phyloP scores from a whole-genome alignment of 2,113 vertebrate genomes.

The Pongo abelii region DNA sequence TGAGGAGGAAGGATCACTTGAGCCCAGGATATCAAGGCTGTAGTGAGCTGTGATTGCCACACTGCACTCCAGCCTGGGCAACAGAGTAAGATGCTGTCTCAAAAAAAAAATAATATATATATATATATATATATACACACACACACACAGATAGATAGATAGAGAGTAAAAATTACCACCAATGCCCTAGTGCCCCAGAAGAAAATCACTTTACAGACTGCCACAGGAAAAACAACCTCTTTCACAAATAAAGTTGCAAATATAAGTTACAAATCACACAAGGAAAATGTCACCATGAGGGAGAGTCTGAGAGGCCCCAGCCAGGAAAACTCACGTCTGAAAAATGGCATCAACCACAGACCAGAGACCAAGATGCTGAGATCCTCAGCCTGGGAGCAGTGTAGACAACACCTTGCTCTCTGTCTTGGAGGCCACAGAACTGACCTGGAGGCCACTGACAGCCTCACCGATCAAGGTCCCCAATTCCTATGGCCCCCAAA shows the following conservation, averaged over 20 bases:
- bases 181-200: rapidly evolving
- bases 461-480: too few relatives aligned
- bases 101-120: too few relatives aligned
- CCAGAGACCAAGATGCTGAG: neutral
- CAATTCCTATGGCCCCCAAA: neutral
- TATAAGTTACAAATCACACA: neutral
- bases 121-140: too few relatives aligned
- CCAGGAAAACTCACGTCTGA: neutral
- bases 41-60: too few relatives aligned
- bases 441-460: neutral
- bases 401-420: neutral
- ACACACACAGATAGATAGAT: too few relatives aligned
- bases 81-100: too few relatives aligned
- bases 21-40: too few relatives aligned
- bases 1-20: too few relatives aligned
- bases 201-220: neutral
- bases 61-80: too few relatives aligned
- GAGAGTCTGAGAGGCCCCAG: neutral
- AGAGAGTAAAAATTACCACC: too few relatives aligned
- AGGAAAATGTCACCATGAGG: neutral
- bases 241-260: neutral
- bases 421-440: neutral
- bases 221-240: neutral
- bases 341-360: neutral
- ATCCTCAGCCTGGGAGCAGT: neutral